A percentile compares a stretch with the other conserved stretches of the same genome.
Conservation (phyloP, 30 jellyfish, hydroid and myxozoan genomes). For the Clytia hemisphaerica region DNA sequence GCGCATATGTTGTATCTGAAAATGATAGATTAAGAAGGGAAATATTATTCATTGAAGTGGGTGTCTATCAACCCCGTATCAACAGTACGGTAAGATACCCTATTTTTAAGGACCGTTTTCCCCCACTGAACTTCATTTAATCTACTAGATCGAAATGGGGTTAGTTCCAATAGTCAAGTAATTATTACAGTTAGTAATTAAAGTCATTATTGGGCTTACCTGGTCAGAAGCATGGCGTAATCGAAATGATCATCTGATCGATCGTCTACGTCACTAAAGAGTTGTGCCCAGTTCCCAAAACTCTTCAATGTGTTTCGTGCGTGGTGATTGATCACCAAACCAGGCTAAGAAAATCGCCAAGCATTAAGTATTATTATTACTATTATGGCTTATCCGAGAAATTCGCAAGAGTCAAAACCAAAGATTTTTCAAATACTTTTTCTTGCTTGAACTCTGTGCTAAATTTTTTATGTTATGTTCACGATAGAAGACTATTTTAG, state of each 20-base stretch:
- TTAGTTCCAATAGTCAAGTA: no score
- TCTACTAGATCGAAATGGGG: no score
- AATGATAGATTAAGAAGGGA: not conserved
- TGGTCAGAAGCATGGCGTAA: slow-evolving; percentile 88
- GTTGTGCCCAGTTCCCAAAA: slow-evolving; percentile 88
- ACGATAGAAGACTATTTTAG: no score
- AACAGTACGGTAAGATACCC: not conserved
- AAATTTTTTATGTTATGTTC: no score
- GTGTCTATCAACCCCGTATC: not conserved
- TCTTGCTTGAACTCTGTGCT: not conserved
- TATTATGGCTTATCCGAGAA: not conserved
- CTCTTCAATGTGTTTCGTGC: slow-evolving; percentile 79
- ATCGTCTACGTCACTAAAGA: slow-evolving; percentile 93
- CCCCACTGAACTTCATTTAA: no score
- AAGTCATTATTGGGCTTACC: no score
- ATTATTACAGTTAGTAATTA: no score
- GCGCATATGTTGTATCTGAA: slow-evolving; percentile 97
- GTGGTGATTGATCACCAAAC: slow-evolving; percentile 85
- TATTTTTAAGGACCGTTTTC: no score
- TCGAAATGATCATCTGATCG: slow-evolving; percentile 94
- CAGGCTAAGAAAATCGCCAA: slow-evolving; percentile 49
- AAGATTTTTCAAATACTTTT: not conserved
- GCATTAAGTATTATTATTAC: not conserved
- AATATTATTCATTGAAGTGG: not conserved
- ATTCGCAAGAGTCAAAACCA: not conserved